These are phyloP conservation scores for Tamandua tetradactyla DNA, from an alignment of 2,797 vertebrate species.

Conservation along the genomic window DNA sequence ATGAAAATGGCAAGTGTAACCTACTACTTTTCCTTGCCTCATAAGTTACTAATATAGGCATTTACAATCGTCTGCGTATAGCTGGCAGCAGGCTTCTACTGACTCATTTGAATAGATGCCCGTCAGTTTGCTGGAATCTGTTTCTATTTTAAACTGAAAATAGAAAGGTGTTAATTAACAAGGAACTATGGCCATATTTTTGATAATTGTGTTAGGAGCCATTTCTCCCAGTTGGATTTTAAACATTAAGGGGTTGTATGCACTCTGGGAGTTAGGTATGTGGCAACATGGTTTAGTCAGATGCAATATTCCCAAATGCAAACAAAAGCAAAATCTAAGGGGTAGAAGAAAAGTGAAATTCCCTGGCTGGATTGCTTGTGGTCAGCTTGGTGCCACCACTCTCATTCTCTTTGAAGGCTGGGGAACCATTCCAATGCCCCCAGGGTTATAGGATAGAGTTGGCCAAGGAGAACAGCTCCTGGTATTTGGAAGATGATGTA, in stretches of 20 bases:
- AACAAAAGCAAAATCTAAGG: neutral
- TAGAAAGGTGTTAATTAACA: conserved; percentile 3
- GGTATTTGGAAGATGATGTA: neutral
- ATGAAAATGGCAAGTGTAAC: neutral
- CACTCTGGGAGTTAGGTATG: neutral
- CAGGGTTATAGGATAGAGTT: neutral
- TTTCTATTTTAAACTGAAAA: conserved; percentile 45
- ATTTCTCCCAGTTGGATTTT: neutral
- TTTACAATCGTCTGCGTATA: neutral
- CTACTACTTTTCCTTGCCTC: neutral
- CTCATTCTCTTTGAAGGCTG: too few relatives aligned
- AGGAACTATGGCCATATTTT: neutral
- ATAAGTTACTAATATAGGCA: neutral
- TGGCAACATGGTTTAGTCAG: neutral
- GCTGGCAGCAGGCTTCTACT: neutral
- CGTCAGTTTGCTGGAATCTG: neutral
- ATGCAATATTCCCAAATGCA: neutral
- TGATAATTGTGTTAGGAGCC: neutral
- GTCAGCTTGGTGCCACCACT: too few relatives aligned
- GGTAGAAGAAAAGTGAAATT: neutral
- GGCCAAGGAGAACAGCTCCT: neutral
- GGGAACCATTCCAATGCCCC: neutral
- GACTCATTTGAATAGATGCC: conserved; percentile 21
- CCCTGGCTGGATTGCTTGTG: neutral
- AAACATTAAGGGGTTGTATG: neutral